A percentile compares a stretch with the other conserved stretches of the same genome.
These are phyloP conservation scores for Sebastes fasciatus DNA, from an alignment of 2,113 vertebrate species.

Conservation along the genomic window DNA sequence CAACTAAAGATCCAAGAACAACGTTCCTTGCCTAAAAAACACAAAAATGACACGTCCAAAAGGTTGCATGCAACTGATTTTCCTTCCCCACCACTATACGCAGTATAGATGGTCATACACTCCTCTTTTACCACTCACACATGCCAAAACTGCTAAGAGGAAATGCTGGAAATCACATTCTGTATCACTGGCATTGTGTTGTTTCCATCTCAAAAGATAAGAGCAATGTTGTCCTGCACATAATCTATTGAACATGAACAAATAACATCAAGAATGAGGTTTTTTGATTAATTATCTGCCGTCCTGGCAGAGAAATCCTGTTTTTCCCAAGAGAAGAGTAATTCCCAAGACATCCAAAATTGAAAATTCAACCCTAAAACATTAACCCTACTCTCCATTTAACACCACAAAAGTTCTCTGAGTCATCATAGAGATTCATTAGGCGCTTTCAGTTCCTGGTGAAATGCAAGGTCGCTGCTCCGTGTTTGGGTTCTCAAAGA, in stretches of 20 bases:
- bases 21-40: background rate
- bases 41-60: background rate
- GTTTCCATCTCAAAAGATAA: background rate
- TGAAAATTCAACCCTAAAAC: background rate
- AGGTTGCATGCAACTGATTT: background rate
- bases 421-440: background rate
- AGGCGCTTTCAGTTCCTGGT: background rate
- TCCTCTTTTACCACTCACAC: background rate
- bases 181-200: background rate
- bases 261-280: background rate
- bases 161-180: background rate
- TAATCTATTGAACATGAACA: background rate
- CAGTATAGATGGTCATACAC: background rate
- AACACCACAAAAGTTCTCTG: background rate
- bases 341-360: background rate
- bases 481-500: slow-evolving; percentile 16
- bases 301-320: background rate
- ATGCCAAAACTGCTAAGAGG: background rate
- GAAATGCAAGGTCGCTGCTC: slow-evolving; percentile 9
- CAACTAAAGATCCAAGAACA: background rate
- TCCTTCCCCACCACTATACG: background rate
- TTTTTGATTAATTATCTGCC: background rate
- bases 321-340: background rate
- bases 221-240: background rate
- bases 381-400: background rate